These are phyloP conservation scores for Carettochelys insculpta DNA, from an alignment of 2,113 vertebrate species.

Conservation along the genomic window DNA sequence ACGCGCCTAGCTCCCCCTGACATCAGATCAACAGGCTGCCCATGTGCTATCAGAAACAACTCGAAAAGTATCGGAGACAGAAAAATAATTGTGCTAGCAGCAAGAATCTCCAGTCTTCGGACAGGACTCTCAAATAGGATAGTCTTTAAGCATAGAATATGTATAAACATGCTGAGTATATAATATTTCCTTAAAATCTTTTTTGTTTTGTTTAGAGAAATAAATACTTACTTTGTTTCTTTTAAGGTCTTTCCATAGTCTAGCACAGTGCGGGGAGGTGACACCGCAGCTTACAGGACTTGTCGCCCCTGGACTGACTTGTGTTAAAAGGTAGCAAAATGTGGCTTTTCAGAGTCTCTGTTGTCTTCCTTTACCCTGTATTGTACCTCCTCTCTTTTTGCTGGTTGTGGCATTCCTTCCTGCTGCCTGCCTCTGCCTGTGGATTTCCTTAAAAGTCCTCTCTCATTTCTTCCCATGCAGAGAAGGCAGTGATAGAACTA, in stretches of 20 bases:
- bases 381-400: conserved; percentile 35
- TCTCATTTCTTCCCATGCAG: accelerated
- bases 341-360: accelerated
- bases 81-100: background rate
- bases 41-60: background rate
- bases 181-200: conserved; percentile 64
- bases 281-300: accelerated
- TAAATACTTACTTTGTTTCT: conserved; percentile 56
- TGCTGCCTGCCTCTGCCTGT: background rate
- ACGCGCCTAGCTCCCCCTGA: background rate
- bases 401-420: conserved; percentile 43
- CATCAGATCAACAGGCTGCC: background rate
- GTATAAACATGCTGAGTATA: conserved; percentile 72
- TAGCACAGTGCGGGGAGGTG: background rate
- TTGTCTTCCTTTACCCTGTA: accelerated
- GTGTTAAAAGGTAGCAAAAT: background rate
- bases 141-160: conserved; percentile 29
- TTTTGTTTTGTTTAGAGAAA: conserved; percentile 58
- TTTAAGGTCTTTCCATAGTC: background rate
- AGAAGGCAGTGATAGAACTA: background rate
- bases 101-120: background rate
- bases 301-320: accelerated
- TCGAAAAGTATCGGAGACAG: too few relatives aligned
- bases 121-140: background rate
- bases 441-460: background rate